These are phyloP conservation scores for Proteles cristata DNA, from an alignment of 2,113 vertebrate species.

Conservation along the genomic window DNA sequence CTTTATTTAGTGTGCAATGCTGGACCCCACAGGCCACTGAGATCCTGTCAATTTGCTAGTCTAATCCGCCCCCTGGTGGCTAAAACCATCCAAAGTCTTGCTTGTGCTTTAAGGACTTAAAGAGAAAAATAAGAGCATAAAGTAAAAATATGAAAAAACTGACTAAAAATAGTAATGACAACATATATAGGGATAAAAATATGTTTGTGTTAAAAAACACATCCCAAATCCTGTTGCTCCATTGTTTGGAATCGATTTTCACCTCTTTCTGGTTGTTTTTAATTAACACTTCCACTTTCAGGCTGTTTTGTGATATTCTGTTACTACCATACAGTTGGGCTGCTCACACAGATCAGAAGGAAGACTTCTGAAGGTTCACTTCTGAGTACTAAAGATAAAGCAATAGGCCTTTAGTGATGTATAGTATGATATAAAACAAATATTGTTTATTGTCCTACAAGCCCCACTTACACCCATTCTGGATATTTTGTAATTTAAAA, in stretches of 20 bases:
- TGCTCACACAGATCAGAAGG: slow-evolving; percentile 68
- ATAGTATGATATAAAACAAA: slow-evolving; percentile 38
- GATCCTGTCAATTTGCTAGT: slow-evolving; percentile 48
- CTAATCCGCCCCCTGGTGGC: slow-evolving; percentile 80
- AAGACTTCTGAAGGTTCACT: slow-evolving; percentile 1
- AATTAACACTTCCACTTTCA: slow-evolving; percentile 24
- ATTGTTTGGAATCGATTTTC: background rate
- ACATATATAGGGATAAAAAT: background rate
- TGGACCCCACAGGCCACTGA: fast-evolving
- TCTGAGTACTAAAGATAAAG: slow-evolving; percentile 26
- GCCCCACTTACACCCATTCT: fast-evolving
- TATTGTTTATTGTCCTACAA: background rate
- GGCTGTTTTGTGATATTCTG: background rate
- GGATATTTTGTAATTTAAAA: background rate
- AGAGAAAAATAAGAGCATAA: background rate
- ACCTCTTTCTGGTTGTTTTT: background rate
- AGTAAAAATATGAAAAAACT: background rate
- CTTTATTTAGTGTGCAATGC: background rate
- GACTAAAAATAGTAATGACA: background rate
- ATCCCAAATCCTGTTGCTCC: background rate
- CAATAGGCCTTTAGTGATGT: slow-evolving; percentile 64
- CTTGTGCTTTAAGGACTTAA: background rate
- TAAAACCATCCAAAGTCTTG: background rate
- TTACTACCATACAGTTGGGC: background rate
- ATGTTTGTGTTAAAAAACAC: background rate